Conservation (phyloP, 2,113 vertebrate species). For the Okapia johnstoni region DNA sequence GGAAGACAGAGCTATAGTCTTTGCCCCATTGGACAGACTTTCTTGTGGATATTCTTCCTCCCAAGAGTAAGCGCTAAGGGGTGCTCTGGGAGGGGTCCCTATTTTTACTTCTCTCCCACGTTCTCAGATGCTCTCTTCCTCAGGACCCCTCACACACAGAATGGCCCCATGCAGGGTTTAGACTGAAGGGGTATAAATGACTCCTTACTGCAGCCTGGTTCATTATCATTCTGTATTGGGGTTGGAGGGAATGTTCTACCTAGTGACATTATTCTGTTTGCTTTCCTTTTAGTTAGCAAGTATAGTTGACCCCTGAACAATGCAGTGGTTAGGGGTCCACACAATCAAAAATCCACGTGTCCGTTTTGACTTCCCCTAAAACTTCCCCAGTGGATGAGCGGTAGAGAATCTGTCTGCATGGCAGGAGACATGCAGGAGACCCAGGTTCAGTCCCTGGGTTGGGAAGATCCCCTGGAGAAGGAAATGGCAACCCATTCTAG, state of each 20-base stretch:
- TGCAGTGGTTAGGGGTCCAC: neutral
- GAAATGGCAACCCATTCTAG: neutral
- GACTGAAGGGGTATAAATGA: neutral
- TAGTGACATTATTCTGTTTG: neutral
- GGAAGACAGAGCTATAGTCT: neutral
- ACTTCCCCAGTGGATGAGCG: neutral
- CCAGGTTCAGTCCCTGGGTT: neutral
- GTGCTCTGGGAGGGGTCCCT: neutral
- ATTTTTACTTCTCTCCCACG: neutral
- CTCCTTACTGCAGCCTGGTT: neutral
- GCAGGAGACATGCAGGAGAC: neutral
- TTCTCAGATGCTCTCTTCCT: neutral
- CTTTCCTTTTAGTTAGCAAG: neutral
- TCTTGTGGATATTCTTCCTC: neutral
- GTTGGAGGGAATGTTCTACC: neutral
- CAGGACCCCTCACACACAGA: neutral
- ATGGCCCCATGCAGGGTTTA: neutral
- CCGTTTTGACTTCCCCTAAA: neutral
- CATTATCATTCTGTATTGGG: neutral
- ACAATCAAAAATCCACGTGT: neutral
- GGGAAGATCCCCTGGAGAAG: neutral
- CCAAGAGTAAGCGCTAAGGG: neutral
- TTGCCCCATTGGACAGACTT: neutral
- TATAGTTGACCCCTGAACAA: neutral
- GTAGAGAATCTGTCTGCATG: neutral